phyloP scores from a whole-genome alignment of 2,113 vertebrate genomes.

The Gorsachius goisagi region DNA sequence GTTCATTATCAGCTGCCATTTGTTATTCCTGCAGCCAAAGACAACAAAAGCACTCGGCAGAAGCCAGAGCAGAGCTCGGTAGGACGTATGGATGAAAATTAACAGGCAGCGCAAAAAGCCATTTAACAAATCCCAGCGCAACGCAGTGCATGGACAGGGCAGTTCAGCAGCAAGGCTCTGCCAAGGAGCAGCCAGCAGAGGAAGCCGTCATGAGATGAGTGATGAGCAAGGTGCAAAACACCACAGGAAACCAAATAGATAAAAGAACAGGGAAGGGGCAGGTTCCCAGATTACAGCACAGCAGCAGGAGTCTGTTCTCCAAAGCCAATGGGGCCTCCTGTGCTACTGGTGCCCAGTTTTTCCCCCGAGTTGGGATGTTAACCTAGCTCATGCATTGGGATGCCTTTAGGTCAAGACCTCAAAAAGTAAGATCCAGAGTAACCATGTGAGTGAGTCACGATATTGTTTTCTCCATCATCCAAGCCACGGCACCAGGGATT shows the following conservation, averaged over 20 bases:
- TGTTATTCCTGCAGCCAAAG: conserved; percentile 25
- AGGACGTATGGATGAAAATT: background rate
- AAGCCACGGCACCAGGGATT: fast-evolving
- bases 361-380: background rate
- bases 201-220: background rate
- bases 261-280: background rate
- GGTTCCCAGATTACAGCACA: background rate
- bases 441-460: background rate
- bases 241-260: fast-evolving
- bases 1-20: conserved; percentile 35
- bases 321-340: background rate
- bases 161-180: background rate
- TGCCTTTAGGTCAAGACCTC: background rate
- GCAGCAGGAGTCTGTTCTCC: background rate
- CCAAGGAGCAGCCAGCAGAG: background rate
- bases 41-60: background rate
- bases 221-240: background rate
- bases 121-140: background rate
- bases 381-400: background rate
- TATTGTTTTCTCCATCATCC: background rate
- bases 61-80: background rate
- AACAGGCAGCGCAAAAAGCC: background rate
- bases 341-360: fast-evolving
- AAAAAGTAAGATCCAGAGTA: background rate
- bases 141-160: fast-evolving